Evolutionary conservation across 2,797 vertebrate genomes (phyloP), one percentile per base, ranked within the genome.

Genomic region (Propithecus deckenii): DNA sequence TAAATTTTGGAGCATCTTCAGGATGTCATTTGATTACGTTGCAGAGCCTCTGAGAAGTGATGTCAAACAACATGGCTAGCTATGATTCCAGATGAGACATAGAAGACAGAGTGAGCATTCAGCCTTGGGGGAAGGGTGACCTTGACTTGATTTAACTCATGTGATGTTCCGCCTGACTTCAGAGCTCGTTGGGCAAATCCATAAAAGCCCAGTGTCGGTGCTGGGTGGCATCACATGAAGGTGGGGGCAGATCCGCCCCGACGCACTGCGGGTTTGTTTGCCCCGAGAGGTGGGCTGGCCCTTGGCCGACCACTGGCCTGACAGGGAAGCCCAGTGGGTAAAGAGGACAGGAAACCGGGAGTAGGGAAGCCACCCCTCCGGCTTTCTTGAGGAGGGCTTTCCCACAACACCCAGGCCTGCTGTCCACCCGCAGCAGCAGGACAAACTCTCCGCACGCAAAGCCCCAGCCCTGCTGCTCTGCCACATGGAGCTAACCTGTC

Each of bases 151-250:
- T 22, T 15, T 28, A 46, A 35, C 38, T 18, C 55, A 0, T 2
- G 18, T 1, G 2, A 7, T 1, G 5, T 35, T 35, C 43, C 6
- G 3, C 4, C 35, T 61, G 46, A 23, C 67, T n/a, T 69, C n/a
- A 0, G 15, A 65, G 83, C 80, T 71, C 1, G 20, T 7, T 5
- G 0, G 28, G 14, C 48, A 41, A 71, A 30, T 4, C 18, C 35
- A 9, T 15, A 1, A 41, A 46, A n/a, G 50, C 18, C n/a, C 69
- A 32, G 46, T 0, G 20, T 7, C 50, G 35, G 23, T 5, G 4
- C 5, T 9, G 32, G 17, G 5, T 0, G 17, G 12, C 48, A 5
- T 7, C 13, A 0, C 1, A 4, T 4, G 5, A 61, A 57, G 20
- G 7, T 4, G 59, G 59, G n/a, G 14, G 11, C 63, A 38, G 46